Evolutionary conservation across 2,113 vertebrate genomes (phyloP).

Genomic region (Paratilapia polleni): DNA sequence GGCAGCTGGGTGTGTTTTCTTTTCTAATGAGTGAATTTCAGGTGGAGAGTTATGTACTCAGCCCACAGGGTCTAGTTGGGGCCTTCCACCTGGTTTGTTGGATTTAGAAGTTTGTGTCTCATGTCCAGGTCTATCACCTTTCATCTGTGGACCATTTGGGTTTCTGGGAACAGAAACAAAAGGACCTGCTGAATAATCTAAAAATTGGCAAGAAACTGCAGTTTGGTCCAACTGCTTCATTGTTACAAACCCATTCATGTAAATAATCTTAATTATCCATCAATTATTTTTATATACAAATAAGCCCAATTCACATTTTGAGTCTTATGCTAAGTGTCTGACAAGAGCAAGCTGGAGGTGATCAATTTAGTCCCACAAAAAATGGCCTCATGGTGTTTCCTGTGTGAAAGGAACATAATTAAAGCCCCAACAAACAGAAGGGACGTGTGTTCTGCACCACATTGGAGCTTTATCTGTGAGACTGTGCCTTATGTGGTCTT

Average conservation of each 20-base stretch:
- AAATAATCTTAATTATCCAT: slow-evolving; percentile 4
- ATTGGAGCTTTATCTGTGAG: slow-evolving; percentile 49
- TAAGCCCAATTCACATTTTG: not conserved
- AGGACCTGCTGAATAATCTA: not conserved
- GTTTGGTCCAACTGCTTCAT: not conserved
- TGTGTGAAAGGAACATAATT: slow-evolving; percentile 46
- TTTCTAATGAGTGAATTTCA: slow-evolving; percentile 33
- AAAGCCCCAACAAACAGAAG: slow-evolving; percentile 34
- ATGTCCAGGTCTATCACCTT: slow-evolving; percentile 11
- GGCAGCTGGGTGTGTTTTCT: slow-evolving; percentile 42
- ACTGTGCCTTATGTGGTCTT: slow-evolving; percentile 53
- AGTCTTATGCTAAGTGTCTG: too few relatives aligned
- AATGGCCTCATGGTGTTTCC: slow-evolving; percentile 10
- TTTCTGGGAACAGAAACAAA: not conserved
- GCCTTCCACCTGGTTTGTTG: slow-evolving; percentile 13
- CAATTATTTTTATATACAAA: not conserved
- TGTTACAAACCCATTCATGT: slow-evolving; percentile 4
- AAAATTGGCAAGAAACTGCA: not conserved
- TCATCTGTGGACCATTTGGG: not conserved
- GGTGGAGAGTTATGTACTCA: slow-evolving; percentile 22
- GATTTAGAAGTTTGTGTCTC: slow-evolving; percentile 26
- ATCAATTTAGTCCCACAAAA: slow-evolving; percentile 23
- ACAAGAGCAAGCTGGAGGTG: slow-evolving; percentile 9
- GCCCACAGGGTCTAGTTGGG: not conserved
- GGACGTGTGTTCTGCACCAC: not conserved